Evolutionary conservation across 2,888 invertebrate species (phyloP).

Genomic region (Alitta virens): DNA sequence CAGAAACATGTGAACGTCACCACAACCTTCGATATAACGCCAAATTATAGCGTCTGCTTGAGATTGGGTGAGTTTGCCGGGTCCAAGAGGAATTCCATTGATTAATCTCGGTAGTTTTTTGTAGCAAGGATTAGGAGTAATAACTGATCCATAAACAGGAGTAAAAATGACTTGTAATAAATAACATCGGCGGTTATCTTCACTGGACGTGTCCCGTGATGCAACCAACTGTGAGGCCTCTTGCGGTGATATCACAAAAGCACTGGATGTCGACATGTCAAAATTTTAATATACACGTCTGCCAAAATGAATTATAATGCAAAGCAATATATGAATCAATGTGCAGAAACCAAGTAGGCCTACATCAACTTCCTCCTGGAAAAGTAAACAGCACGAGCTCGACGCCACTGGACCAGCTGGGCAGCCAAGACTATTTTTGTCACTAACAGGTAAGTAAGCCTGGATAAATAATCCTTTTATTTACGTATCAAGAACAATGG

Average conservation of each 20-base stretch:
- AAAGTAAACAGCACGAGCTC: no score
- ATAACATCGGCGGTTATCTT: conserved; percentile 40
- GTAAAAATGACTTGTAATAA: conserved; percentile 42
- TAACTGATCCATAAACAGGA: conserved; percentile 36
- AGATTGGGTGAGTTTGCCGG: conserved; percentile 42
- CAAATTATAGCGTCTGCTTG: conserved; percentile 40
- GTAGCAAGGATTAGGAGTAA: conserved; percentile 37
- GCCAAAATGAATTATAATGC: no score
- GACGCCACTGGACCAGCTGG: no score
- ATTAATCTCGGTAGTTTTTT: conserved; percentile 46
- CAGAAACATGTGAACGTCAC: conserved; percentile 39
- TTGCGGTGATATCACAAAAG: conserved; percentile 40
- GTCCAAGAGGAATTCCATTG: conserved; percentile 49
- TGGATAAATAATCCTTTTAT: no score
- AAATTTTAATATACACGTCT: no score
- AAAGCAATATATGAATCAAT: no score
- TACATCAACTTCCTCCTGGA: no score
- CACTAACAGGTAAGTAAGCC: no score
- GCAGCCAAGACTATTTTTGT: no score
- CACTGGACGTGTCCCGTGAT: conserved; percentile 19
- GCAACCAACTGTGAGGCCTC: conserved; percentile 38
- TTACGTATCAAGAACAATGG: no score
- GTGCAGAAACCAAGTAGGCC: no score
- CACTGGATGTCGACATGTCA: conserved; percentile 37
- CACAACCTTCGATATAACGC: conserved; percentile 46